phyloP scores from a whole-genome alignment of 1,140 invertebrate genomes.

The Zaprionus inermis region DNA sequence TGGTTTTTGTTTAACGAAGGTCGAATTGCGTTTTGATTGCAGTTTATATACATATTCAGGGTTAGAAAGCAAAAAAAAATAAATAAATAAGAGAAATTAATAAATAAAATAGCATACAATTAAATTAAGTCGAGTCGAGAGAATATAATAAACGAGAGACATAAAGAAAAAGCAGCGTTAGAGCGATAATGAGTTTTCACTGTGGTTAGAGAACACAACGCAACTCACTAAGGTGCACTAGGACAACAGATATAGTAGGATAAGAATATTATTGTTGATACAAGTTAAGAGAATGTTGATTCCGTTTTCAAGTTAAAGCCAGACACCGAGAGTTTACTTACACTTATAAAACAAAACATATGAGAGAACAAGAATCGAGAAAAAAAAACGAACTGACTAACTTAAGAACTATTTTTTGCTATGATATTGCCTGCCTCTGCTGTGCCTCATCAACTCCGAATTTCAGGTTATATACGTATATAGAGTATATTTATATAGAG shows the following conservation, averaged over 20 bases:
- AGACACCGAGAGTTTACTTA: constrained; percentile 73
- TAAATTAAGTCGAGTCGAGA: constrained; percentile 13
- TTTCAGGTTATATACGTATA: constrained; percentile 64
- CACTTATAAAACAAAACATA: constrained; percentile 28
- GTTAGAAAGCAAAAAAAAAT: constrained; percentile 74
- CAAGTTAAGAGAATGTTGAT: constrained; percentile 10
- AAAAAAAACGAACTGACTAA: constrained; percentile 46
- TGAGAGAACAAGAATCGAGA: constrained; percentile 35
- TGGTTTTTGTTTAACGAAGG: constrained; percentile 37
- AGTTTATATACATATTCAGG: constrained; percentile 46
- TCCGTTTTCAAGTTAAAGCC: constrained; percentile 44
- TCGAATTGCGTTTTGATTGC: constrained; percentile 65
- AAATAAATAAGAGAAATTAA: constrained; percentile 58
- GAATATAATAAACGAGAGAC: constrained; percentile 28
- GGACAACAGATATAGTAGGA: constrained; percentile 36
- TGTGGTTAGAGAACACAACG: constrained; percentile 19
- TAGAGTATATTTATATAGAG: constrained; percentile 13
- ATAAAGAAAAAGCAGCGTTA: constrained; percentile 44
- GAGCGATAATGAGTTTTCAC: constrained; percentile 33
- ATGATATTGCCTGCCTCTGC: constrained; percentile 15
- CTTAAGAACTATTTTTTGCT: constrained; percentile 33
- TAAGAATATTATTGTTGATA: constrained; percentile 9
- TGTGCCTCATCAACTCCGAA: constrained; percentile 76
- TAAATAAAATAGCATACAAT: constrained; percentile 43
- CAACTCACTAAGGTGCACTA: constrained; percentile 36